Base-by-base conservation (phyloP, 1,140 invertebrate species). In the Asbolus verrucosus region DNA sequence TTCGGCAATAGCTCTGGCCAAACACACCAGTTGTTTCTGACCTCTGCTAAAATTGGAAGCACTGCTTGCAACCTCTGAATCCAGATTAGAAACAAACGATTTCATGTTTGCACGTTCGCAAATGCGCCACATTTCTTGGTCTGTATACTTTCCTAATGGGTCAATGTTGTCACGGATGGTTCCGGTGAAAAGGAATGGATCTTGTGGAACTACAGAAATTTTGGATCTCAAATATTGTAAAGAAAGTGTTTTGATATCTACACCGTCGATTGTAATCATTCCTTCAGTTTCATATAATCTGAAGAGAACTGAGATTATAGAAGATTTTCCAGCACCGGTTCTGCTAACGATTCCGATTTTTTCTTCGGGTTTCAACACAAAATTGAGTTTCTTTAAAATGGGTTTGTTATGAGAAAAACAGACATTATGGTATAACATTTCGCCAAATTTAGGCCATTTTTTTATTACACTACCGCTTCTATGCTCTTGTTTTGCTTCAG, bases 1-100 rank as follows among this genome's bases (percentile, higher is more conserved):
- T n/a, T n/a, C n/a, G n/a, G n/a, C n/a, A n/a, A n/a, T n/a, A n/a
- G 92, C 92, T 43, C 93, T 84, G 0, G 91, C 92, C 69, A 95
- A 80, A 75, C 92, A 94, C 0, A 95, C 77, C 8, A 95, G 81
- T 77, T 95, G 93, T 33, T 91, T 83, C 80, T 94, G 92, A 0
- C 93, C 92, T 6, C 91, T 87, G 67, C 90, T 92, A 66, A 93
- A 89, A 80, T 92, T 92, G 6, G 39, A 14, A 0, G n/a, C n/a
- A n/a, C 90, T 90, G 13, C 88, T 86, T 75, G 91, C 89, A 1
- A 84, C 81, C 54, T 74, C 75, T 31, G 11, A 66, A 62, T 78
- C 71, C 4, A 83, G 66, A 24, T 21, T 1, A 19, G 11, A 11
- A 18, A 14, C 15, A 16, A 13, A 19, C 16, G 11, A 9, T 36